Conservation (phyloP, 2,888 invertebrate species). For the Eupithecia subumbrata region DNA sequence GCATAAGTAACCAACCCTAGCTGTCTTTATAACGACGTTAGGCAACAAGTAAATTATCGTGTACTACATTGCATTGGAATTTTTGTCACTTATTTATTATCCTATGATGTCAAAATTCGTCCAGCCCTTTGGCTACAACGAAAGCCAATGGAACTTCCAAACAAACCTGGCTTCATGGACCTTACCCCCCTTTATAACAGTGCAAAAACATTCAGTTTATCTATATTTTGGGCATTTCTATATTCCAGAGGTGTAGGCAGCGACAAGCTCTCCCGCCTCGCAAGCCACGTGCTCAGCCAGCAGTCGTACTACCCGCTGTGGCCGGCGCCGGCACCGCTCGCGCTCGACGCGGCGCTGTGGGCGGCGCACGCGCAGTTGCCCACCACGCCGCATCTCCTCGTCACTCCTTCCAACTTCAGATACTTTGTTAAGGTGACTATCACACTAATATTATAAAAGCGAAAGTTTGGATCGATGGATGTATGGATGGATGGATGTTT, state of each 20-base stretch:
- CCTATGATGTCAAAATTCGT: neutral
- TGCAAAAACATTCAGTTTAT: too few species aligned
- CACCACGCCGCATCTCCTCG: constrained; percentile 90
- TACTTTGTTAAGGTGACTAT: constrained; percentile 88
- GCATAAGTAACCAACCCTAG: too few species aligned
- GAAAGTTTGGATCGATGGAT: too few species aligned
- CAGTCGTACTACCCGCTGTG: constrained; percentile 92
- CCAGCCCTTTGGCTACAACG: neutral
- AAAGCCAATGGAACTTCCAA: neutral
- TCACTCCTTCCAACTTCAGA: constrained; percentile 93
- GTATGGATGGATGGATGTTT: too few species aligned
- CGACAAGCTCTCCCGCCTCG: constrained; percentile 90
- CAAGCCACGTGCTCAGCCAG: constrained; percentile 90
- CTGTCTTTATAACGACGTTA: too few species aligned
- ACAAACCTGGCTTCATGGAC: too few species aligned
- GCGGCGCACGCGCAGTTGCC: constrained; percentile 88
- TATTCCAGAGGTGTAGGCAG: constrained; percentile 63
- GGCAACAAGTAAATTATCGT: too few species aligned
- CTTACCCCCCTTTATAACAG: too few species aligned
- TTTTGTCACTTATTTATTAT: too few species aligned
- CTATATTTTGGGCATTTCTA: constrained; percentile 1
- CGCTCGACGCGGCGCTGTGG: constrained; percentile 89
- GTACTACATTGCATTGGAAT: too few species aligned
- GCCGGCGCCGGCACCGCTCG: constrained; percentile 87
- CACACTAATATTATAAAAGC: too few species aligned